A percentile compares a stretch with the other conserved stretches of the same genome.
Evolutionary conservation across 2,113 vertebrate genomes (phyloP).

Genomic region (Oceanites oceanicus): DNA sequence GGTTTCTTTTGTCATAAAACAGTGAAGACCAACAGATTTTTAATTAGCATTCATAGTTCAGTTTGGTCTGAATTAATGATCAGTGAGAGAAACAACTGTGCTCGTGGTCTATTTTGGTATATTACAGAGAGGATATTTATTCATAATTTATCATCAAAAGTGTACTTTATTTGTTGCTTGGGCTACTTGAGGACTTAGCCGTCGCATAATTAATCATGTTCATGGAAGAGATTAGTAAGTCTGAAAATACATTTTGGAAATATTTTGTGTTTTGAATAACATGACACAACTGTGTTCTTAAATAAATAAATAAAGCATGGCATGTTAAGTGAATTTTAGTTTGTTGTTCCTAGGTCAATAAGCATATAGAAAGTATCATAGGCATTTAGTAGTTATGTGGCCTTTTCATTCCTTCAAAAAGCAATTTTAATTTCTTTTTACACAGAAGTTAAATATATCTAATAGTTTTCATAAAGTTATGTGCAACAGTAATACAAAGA

Average conservation of each 20-base stretch:
- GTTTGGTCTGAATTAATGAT: constrained; percentile 51
- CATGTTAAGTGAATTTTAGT: background rate
- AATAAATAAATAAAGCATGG: background rate
- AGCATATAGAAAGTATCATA: background rate
- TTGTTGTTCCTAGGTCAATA: background rate
- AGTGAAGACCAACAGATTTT: constrained; percentile 50
- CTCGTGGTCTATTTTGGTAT: background rate
- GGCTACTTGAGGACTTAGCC: background rate
- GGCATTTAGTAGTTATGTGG: background rate
- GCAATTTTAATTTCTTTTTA: background rate
- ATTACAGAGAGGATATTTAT: background rate
- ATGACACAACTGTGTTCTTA: background rate
- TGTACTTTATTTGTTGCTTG: background rate
- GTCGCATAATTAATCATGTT: background rate
- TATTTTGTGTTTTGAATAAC: background rate
- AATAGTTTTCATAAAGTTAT: background rate
- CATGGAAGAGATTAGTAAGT: background rate
- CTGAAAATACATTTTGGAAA: background rate
- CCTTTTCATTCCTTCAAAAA: background rate
- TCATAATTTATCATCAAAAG: background rate
- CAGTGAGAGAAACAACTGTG: constrained; percentile 34
- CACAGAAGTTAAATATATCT: background rate
- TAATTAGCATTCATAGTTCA: constrained; percentile 50
- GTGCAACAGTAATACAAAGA: background rate
- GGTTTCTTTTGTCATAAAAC: background rate